A percentile compares a stretch with the other conserved stretches of the same genome.
Evolutionary conservation across 1,140 invertebrate species (phyloP).

Genomic region (Galendromus occidentalis): DNA sequence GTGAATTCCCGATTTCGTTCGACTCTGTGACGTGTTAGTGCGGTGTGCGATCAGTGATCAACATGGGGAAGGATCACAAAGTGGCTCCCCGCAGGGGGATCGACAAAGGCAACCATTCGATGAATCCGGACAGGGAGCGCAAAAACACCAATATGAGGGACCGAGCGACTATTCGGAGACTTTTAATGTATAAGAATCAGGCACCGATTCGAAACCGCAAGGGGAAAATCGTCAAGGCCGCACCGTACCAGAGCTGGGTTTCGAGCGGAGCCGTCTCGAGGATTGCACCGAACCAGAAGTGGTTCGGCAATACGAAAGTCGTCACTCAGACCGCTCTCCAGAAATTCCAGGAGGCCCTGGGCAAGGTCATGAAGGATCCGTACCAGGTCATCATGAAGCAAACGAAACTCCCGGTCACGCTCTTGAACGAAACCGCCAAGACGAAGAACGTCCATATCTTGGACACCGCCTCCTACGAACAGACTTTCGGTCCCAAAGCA

Average conservation of each 20-base stretch:
- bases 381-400: conserved; percentile 95
- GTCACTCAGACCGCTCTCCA: conserved; percentile 85
- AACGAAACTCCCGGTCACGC: conserved; percentile 75
- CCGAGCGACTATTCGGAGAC: conserved; percentile 76
- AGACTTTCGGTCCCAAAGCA: conserved; percentile 85
- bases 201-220: conserved; percentile 74
- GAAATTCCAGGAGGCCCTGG: conserved; percentile 89
- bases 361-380: conserved; percentile 78
- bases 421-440: conserved; percentile 81
- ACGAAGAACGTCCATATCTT: conserved; percentile 75
- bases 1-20: too few species aligned
- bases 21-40: too few species aligned
- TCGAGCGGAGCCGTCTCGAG: conserved; percentile 73
- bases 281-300: conserved; percentile 89
- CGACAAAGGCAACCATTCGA: conserved; percentile 41
- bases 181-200: conserved; percentile 94
- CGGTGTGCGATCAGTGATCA: background rate
- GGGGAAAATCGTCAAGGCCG: conserved; percentile 80
- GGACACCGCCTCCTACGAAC: conserved; percentile 82
- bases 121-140: conserved; percentile 59
- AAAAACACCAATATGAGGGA: conserved; percentile 46
- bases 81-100: background rate
- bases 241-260: conserved; percentile 77
- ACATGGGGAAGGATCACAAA: conserved; percentile 8
- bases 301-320: conserved; percentile 61